These are phyloP conservation scores for Spodoptera frugiperda DNA, from an alignment of 1,140 invertebrate species.

Conservation along the genomic window DNA sequence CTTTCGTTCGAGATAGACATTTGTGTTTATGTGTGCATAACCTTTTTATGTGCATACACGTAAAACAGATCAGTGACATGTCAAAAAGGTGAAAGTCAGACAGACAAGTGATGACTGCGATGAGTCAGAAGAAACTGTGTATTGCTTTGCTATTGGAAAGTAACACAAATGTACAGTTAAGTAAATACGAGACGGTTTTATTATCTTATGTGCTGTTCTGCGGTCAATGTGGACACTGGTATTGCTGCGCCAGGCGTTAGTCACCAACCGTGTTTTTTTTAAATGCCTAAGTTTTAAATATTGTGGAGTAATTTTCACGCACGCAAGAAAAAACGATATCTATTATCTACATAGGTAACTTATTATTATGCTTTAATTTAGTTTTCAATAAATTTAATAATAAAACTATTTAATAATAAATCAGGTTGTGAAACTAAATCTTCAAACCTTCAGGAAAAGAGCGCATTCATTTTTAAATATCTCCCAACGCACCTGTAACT, in stretches of 20 bases:
- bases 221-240: constrained; percentile 9
- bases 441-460: too few species aligned
- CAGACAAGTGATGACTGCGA: too few species aligned
- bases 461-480: too few species aligned
- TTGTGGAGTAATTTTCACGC: too few species aligned
- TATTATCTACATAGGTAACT: too few species aligned
- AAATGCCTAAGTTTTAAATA: too few species aligned
- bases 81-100: constrained; percentile 56
- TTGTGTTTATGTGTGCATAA: background rate
- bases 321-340: too few species aligned
- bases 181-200: constrained; percentile 44
- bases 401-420: too few species aligned
- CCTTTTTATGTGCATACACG: constrained; percentile 20
- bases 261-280: background rate
- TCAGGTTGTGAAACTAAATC: too few species aligned
- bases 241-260: constrained; percentile 6
- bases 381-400: too few species aligned
- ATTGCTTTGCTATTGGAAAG: constrained; percentile 54
- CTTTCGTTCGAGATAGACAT: constrained; percentile 4
- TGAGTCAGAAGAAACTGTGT: constrained; percentile 51
- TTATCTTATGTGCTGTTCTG: constrained; percentile 28
- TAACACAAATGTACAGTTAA: constrained; percentile 53
- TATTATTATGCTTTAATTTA: too few species aligned
- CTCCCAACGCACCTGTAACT: too few species aligned
- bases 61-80: constrained; percentile 49